These are phyloP conservation scores for Dipus sagitta DNA, from an alignment of 2,797 vertebrate species.

Conservation along the genomic window DNA sequence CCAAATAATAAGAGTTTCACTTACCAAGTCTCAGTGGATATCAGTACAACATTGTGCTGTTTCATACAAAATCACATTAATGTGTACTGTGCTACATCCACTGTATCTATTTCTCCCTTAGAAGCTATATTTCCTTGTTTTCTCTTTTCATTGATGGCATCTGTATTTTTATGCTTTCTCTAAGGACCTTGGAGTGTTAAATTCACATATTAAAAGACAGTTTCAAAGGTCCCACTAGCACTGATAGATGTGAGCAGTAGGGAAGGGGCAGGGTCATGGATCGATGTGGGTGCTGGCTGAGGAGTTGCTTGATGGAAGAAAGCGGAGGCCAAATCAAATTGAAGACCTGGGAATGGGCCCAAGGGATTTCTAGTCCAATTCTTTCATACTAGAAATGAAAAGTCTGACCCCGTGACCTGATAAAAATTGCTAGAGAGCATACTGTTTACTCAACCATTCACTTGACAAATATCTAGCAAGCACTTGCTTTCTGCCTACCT, in stretches of 20 bases:
- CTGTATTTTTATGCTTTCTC: neutral
- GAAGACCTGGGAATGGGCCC: neutral
- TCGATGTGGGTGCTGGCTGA: neutral
- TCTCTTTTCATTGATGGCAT: neutral
- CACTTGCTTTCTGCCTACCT: neutral
- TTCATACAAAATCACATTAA: neutral
- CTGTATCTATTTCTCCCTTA: neutral
- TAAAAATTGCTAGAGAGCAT: neutral
- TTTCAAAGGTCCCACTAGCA: neutral
- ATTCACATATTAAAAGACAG: neutral
- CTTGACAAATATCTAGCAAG: neutral
- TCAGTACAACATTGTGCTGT: neutral
- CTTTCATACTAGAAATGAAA: neutral
- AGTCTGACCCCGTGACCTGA: neutral
- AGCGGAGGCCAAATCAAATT: neutral
- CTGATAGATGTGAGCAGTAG: neutral
- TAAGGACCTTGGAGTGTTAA: conserved; percentile 12
- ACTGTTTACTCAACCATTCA: neutral
- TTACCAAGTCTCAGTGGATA: neutral
- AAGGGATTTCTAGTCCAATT: conserved; percentile 5
- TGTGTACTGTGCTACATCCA: neutral
- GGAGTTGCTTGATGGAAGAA: neutral
- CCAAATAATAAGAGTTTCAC: neutral
- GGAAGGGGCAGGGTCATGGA: neutral
- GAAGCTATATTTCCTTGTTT: neutral